Conservation (phyloP, 2,113 vertebrate genomes). For the Cinclus mexicanus region DNA sequence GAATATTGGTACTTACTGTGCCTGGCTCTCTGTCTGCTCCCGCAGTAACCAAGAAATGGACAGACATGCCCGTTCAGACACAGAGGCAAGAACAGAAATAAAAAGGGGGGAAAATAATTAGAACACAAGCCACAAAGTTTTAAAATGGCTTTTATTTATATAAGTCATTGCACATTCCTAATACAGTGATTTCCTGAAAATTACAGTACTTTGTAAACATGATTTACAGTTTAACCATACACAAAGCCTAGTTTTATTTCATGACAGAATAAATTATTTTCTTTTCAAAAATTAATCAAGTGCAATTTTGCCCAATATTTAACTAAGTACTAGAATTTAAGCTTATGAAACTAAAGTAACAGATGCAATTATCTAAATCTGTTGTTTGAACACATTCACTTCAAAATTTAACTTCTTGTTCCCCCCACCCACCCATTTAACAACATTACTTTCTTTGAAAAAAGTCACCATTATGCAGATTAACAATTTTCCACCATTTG, state of each 20-base stretch:
- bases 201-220: constrained; percentile 85
- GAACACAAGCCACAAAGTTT: constrained; percentile 84
- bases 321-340: constrained; percentile 73
- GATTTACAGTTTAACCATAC: constrained; percentile 81
- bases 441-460: constrained; percentile 72
- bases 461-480: constrained; percentile 72
- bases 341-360: constrained; percentile 75
- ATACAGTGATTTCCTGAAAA: constrained; percentile 86
- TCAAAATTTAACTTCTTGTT: constrained; percentile 71
- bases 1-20: constrained; percentile 88
- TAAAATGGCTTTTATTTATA: constrained; percentile 88
- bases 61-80: constrained; percentile 85
- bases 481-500: constrained; percentile 76
- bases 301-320: constrained; percentile 83
- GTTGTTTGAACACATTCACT: constrained; percentile 74
- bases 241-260: constrained; percentile 78
- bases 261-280: constrained; percentile 84
- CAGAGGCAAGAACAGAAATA: constrained; percentile 85
- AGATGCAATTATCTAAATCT: constrained; percentile 74
- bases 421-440: constrained; percentile 55
- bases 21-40: constrained; percentile 91
- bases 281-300: constrained; percentile 82
- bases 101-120: constrained; percentile 83
- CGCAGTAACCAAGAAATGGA: constrained; percentile 84
- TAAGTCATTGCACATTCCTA: constrained; percentile 86